Evolutionary conservation across 2,797 vertebrate species (phyloP), one percentile per base, ranked within the genome.

Genomic region (Cetoscarus ocellatus): DNA sequence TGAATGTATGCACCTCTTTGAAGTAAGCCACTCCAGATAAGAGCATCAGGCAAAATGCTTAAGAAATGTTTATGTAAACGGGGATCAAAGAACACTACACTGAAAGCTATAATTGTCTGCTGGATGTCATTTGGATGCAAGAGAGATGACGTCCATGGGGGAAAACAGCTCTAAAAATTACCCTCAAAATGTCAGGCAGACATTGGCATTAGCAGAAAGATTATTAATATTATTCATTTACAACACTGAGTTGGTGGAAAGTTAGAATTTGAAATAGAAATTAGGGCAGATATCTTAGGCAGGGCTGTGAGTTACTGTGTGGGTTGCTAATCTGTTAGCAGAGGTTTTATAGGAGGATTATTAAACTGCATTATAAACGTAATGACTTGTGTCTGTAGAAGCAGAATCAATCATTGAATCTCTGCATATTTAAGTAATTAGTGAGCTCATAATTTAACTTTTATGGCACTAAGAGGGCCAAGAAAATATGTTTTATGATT

Each of bases 1-100:
- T 66, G 10, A 79, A 86, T 56, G 35, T 55, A 52, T 73, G 77
- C 54, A 64, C 19, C 54, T 73, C 79, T 88, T 84, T 88, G 84
- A 89, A 84, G 84, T 88, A 82, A 77, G 73, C 77, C 61, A 67
- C 48, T 74, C 42, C 35, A 7, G 63, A 80, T 82, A 81, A 65
- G 60, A 65, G 58, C 70, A 63, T 38, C 45, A 73, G 19, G 35
- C 38, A 18, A 79, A 79, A 67, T 78, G 51, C 54, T 62, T 55
- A 45, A 61, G 75, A 79, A 65, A 63, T 75, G 39, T 82, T 74
- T 74, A 80, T 73, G 80, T 62, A 84, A 83, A 87, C 18, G 42
- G 53, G 63, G 72, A 83, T 84, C 60, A 86, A 83, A 82, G 63
- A 51, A 70, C 42, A 52, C 35, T 27, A 58, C 57, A 64, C 48